Conservation (phyloP, 2,797 vertebrate species). For the Amblyopsis hoosieri region DNA sequence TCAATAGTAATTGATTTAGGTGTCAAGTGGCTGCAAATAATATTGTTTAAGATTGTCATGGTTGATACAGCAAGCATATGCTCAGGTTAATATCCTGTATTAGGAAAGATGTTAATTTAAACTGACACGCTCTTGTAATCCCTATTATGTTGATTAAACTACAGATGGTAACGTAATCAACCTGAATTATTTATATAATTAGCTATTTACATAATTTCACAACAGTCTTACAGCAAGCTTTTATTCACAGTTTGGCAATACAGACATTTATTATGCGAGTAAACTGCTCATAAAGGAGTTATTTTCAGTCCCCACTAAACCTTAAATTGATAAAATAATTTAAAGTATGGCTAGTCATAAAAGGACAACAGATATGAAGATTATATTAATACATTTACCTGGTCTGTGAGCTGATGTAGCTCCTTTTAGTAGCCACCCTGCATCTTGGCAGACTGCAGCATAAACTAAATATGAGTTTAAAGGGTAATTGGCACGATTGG, state of each 20-base stretch:
- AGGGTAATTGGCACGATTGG: background rate
- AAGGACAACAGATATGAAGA: constrained; percentile 10
- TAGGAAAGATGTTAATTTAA: constrained; percentile 9
- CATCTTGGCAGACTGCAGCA: background rate
- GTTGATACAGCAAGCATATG: background rate
- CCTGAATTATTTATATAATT: too few species aligned
- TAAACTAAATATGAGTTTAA: constrained; percentile 2
- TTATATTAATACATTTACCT: constrained; percentile 15
- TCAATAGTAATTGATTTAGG: constrained; percentile 9
- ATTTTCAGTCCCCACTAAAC: background rate
- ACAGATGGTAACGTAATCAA: background rate
- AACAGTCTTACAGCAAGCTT: too few species aligned
- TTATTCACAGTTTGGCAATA: too few species aligned
- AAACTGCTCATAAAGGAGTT: too few species aligned
- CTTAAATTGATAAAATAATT: too few species aligned
- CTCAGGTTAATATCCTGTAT: constrained; percentile 9
- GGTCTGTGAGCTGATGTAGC: constrained; percentile 15
- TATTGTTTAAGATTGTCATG: background rate
- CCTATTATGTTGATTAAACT: constrained; percentile 1
- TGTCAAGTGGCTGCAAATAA: constrained; percentile 1
- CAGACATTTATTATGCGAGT: too few species aligned
- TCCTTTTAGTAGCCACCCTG: background rate
- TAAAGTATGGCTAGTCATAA: too few species aligned
- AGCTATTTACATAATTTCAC: too few species aligned
- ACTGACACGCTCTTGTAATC: constrained; percentile 13